Percentiles rank a stretch among this genome's conserved stretches.
Conservation (phyloP, 2,888 invertebrate genomes). For the Cephus rjabovi region DNA sequence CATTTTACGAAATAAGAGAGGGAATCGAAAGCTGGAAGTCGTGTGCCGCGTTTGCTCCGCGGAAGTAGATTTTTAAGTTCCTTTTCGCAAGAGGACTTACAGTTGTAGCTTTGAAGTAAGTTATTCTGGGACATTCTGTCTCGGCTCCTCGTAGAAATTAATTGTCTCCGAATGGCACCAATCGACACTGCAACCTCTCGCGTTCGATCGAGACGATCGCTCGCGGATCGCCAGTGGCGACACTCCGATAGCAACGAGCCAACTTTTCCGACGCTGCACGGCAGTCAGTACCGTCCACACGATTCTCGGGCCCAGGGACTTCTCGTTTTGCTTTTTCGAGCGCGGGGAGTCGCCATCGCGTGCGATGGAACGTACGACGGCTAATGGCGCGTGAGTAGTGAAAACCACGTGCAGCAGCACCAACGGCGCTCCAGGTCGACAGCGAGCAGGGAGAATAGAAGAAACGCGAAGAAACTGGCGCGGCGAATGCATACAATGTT, state of each 20-base stretch:
- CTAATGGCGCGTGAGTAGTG: no score
- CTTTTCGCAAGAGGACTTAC: constrained; percentile 41
- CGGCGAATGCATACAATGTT: no score
- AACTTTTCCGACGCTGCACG: background rate
- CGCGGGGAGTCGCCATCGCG: no score
- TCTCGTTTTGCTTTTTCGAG: no score
- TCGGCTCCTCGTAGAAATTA: constrained; percentile 3
- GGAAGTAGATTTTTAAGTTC: background rate
- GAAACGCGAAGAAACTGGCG: no score
- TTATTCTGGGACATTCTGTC: constrained; percentile 48
- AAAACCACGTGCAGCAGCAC: no score
- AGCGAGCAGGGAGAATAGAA: no score
- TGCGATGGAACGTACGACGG: no score
- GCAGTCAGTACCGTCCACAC: background rate
- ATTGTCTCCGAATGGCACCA: constrained; percentile 28
- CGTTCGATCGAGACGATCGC: constrained; percentile 1
- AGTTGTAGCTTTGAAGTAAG: constrained; percentile 49
- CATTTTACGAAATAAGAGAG: constrained; percentile 42
- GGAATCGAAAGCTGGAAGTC: constrained; percentile 2
- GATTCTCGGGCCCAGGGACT: background rate
- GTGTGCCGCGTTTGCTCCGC: background rate
- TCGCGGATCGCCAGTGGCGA: background rate
- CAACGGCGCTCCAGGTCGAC: no score
- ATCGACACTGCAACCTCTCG: constrained; percentile 21
- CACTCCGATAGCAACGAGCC: background rate